Base-by-base conservation (phyloP, 2,888 invertebrate genomes). In the Dryomyza anilis region DNA sequence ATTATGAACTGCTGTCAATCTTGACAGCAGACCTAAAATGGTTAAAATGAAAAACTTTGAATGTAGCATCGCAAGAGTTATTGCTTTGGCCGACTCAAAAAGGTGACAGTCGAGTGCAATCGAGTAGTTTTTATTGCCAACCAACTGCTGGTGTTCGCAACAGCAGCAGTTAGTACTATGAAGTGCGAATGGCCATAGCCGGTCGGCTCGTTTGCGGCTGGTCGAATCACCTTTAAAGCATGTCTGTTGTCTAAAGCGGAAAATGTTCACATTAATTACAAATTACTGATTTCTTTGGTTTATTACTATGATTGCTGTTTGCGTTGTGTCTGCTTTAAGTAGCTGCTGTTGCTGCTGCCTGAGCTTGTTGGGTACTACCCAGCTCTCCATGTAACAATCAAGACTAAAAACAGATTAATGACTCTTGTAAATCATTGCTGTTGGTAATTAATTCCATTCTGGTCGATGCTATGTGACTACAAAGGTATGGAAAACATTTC, bases 201-300 rank as follows among this genome's bases (percentile, higher is more conserved):
- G 48, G 14, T 16, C 27, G 57, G 65, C 66, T 62, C 27, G 39
- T 70, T 60, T 67, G 67, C 65, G 72, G 74, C 72, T 77, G 64
- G 67, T 66, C 66, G 72, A 78, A 74, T 73, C 76, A 76, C 76
- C 70, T 74, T 78, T 76, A 76, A 74, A 75, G 73, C 78, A 76
- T 76, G 76, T 78, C 74, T 71, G 70, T 66, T 74, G 78, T 76
- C 78, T 69, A 68, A 60, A 45, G 64, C 70, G 72, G 71, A 76
- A 71, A 74, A 77, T 76, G 78, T 78, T 74, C 77, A 76, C 78
- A 78, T 76, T 76, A 78, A 76, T 76, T 75, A 78, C 77, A 74
- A 78, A 78, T 78, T 76, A 73, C 74, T 73, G 77, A 76, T 78
- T 76, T 76, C 78, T 76, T 39, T 53, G 62, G 52, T 16, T 53